phyloP scores from a whole-genome alignment of 2,113 vertebrate genomes.

The Spheniscus mendiculus region DNA sequence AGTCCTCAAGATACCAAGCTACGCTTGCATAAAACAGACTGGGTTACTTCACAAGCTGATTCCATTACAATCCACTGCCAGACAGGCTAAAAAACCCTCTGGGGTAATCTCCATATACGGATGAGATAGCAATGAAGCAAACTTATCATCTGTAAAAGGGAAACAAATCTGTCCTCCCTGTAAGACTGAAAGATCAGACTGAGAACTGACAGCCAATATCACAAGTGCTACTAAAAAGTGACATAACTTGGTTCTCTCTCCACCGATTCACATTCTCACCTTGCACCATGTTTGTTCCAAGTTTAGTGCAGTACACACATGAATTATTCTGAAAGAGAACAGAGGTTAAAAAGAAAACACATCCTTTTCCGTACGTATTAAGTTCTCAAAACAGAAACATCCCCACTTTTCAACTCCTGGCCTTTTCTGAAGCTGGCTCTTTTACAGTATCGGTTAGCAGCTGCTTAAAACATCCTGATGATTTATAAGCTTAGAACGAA shows the following conservation, averaged over 20 bases:
- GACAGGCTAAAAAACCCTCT: constrained; percentile 21
- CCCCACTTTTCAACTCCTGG: not conserved
- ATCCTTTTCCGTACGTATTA: not conserved
- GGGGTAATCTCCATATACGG: constrained; percentile 2
- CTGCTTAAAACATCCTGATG: constrained; percentile 42
- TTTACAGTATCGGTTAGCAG: constrained; percentile 28
- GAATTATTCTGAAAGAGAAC: constrained; percentile 49
- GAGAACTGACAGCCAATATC: not conserved
- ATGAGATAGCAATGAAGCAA: not conserved
- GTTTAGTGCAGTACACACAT: not conserved
- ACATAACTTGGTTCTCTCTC: constrained; percentile 4
- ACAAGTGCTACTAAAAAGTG: not conserved
- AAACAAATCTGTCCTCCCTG: constrained; percentile 33
- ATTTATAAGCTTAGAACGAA: not conserved
- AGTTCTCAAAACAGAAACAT: constrained; percentile 23
- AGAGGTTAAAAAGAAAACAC: constrained; percentile 13
- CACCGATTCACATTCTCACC: not conserved
- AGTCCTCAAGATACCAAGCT: constrained; percentile 6
- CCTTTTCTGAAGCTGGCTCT: constrained; percentile 13
- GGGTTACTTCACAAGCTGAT: constrained; percentile 14
- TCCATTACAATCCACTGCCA: constrained; percentile 21
- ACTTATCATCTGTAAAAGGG: not conserved
- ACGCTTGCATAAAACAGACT: not conserved
- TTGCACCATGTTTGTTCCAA: constrained; percentile 17
- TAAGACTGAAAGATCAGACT: constrained; percentile 7